These are phyloP conservation scores for Mactromeris polynyma DNA, from an alignment of 2,888 invertebrate species.

Conservation along the genomic window DNA sequence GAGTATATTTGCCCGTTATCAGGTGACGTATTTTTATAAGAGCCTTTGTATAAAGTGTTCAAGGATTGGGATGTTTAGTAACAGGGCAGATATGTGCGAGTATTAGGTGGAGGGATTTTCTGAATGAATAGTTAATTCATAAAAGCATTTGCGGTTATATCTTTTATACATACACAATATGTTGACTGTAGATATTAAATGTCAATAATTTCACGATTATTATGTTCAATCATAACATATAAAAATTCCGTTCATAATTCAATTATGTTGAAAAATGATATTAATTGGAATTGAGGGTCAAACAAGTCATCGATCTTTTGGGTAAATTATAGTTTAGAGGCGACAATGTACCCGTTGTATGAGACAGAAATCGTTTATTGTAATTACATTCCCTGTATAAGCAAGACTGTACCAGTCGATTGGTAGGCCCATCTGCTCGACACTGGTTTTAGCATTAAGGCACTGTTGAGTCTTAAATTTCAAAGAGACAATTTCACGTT, in stretches of 20 bases:
- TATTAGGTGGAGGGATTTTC: conserved; percentile 6
- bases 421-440: too few relatives aligned
- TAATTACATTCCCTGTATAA: too few relatives aligned
- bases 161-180: conserved; percentile 36
- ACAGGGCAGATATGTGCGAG: neutral
- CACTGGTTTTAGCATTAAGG: too few relatives aligned
- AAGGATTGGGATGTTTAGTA: conserved; percentile 17
- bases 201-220: conserved; percentile 25
- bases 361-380: too few relatives aligned
- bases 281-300: neutral
- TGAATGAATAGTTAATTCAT: conserved; percentile 42
- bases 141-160: conserved; percentile 8
- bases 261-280: neutral
- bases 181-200: conserved; percentile 62
- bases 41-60: conserved; percentile 24
- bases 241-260: conserved; percentile 11
- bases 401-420: too few relatives aligned
- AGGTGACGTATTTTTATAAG: conserved; percentile 37
- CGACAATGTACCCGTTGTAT: neutral
- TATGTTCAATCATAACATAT: neutral
- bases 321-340: neutral
- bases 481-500: too few relatives aligned
- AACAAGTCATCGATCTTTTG: neutral
- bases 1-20: conserved; percentile 37
- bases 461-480: too few relatives aligned